Percentiles rank a stretch among this genome's conserved stretches.
phyloP scores from a whole-genome alignment of 2,888 invertebrate genomes.

The Hydrotaea cyrtoneurina region DNA sequence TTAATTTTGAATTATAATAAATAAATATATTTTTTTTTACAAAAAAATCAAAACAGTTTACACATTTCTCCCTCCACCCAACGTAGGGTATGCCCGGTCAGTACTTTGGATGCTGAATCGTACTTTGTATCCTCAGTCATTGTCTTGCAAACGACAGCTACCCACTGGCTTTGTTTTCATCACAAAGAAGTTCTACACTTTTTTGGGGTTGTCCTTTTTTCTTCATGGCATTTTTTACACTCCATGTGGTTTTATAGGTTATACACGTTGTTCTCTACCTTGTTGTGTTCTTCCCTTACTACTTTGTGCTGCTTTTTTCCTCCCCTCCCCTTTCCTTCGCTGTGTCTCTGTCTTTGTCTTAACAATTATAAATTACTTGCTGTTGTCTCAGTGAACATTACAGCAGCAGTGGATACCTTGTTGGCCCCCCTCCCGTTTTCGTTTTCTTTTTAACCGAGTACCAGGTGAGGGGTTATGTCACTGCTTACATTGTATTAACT shows the following conservation, averaged over 20 bases:
- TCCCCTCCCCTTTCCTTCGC: background rate
- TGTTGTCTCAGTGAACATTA: background rate
- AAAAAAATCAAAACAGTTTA: too few species aligned
- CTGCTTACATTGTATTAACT: background rate
- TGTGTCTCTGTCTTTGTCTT: background rate
- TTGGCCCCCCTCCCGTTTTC: too few species aligned
- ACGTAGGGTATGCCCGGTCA: too few species aligned
- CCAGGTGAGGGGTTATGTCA: background rate
- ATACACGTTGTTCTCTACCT: background rate
- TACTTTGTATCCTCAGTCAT: background rate
- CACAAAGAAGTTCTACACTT: background rate
- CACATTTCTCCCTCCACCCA: background rate
- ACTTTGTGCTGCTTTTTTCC: slow-evolving; percentile 5
- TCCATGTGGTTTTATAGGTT: background rate
- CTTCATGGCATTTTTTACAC: background rate
- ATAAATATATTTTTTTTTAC: too few species aligned
- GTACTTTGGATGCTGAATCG: slow-evolving; percentile 23
- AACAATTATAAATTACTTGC: slow-evolving; percentile 29
- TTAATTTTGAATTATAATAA: too few species aligned
- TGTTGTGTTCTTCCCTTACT: background rate
- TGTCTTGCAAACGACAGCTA: background rate
- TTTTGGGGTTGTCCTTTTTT: background rate
- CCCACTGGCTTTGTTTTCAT: background rate
- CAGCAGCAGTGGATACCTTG: background rate
- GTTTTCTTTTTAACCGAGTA: background rate